Percentiles rank a stretch among this genome's conserved stretches.
Conservation (phyloP, 2,797 vertebrate genomes). For the Darevskia nairensis region DNA sequence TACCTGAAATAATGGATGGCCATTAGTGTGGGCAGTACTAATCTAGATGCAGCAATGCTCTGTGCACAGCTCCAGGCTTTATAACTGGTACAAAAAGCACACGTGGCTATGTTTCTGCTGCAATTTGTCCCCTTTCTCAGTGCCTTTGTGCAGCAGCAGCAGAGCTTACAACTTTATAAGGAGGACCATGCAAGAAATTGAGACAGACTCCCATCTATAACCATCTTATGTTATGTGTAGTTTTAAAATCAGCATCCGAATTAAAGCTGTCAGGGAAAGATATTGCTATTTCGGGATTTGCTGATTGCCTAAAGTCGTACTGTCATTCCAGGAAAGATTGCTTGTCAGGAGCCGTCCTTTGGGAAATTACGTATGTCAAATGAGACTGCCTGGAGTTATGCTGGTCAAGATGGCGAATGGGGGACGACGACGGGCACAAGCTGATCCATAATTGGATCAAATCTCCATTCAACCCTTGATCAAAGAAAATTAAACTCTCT, state of each 20-base stretch:
- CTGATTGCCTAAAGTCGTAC: constrained; percentile 28
- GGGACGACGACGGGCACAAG: constrained; percentile 14
- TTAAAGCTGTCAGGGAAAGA: constrained; percentile 30
- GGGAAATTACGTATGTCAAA: constrained; percentile 17
- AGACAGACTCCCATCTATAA: constrained; percentile 29
- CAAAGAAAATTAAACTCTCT: not conserved
- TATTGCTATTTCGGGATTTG: constrained; percentile 40
- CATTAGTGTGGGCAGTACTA: too few relatives aligned
- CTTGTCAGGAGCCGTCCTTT: constrained; percentile 40
- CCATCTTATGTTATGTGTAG: not conserved
- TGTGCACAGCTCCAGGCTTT: too few relatives aligned
- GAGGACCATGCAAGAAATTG: not conserved
- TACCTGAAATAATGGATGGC: too few relatives aligned
- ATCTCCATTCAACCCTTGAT: constrained; percentile 1
- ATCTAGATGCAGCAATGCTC: too few relatives aligned
- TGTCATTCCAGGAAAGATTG: constrained; percentile 39
- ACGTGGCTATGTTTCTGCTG: not conserved
- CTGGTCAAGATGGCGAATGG: constrained; percentile 6
- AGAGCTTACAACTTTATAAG: constrained; percentile 16
- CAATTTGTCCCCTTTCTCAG: not conserved
- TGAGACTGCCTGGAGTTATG: constrained; percentile 21
- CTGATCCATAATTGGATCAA: constrained; percentile 25
- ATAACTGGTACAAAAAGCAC: not conserved
- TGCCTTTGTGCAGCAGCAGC: not conserved
- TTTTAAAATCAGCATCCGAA: constrained; percentile 29